Percentiles rank a stretch among this genome's conserved stretches.
phyloP scores from a whole-genome alignment of 2,888 invertebrate species.

The Lymantria dispar region DNA sequence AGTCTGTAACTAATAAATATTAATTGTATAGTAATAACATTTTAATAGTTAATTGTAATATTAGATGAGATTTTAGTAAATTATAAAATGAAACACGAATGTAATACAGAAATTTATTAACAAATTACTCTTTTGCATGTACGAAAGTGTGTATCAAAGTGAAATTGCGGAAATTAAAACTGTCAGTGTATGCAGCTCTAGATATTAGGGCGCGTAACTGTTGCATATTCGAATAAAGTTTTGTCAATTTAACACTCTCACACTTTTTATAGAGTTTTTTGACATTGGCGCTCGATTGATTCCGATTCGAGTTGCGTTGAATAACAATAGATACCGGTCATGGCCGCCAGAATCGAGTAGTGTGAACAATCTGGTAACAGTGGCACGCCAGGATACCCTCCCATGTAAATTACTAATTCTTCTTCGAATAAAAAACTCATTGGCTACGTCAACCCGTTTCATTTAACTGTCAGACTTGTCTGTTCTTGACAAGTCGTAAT shows the following conservation, averaged over 20 bases:
- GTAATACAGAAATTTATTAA: too few species aligned
- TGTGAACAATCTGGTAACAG: slow-evolving; percentile 51
- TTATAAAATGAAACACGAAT: too few species aligned
- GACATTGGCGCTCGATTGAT: slow-evolving; percentile 63
- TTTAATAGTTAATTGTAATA: too few species aligned
- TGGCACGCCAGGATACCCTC: slow-evolving; percentile 30
- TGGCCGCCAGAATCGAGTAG: slow-evolving; percentile 54
- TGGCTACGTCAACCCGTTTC: slow-evolving; percentile 38
- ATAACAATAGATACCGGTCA: slow-evolving; percentile 61
- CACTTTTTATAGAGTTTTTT: slow-evolving; percentile 65
- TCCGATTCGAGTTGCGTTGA: slow-evolving; percentile 58
- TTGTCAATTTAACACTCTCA: slow-evolving; percentile 63
- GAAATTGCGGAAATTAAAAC: slow-evolving; percentile 29
- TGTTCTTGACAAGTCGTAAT: slow-evolving; percentile 33
- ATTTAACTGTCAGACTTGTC: slow-evolving; percentile 24
- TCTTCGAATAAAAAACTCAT: slow-evolving; percentile 39
- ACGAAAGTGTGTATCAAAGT: slow-evolving; percentile 4
- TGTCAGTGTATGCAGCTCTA: slow-evolving; percentile 31
- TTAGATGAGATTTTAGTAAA: too few species aligned
- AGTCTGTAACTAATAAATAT: too few species aligned
- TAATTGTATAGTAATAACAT: too few species aligned
- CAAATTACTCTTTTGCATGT: too few species aligned
- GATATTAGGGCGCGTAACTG: slow-evolving; percentile 36
- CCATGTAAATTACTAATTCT: slow-evolving; percentile 50
- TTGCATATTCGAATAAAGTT: slow-evolving; percentile 53